phyloP scores from a whole-genome alignment of 2,888 invertebrate genomes.

The Harpalus rubripes region DNA sequence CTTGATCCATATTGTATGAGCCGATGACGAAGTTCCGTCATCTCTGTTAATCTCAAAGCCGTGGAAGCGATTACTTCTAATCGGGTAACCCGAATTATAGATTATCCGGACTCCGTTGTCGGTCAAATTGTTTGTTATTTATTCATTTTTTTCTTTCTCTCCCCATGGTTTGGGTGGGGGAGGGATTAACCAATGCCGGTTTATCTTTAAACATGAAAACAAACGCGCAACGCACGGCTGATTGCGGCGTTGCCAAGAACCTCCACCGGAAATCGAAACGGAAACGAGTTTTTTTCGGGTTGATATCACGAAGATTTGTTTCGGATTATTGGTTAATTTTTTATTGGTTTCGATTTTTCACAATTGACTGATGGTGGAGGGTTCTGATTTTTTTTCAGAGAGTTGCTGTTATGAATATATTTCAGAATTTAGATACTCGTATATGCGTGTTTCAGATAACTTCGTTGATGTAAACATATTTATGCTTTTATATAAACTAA shows the following conservation, averaged over 20 bases:
- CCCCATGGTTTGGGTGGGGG: not conserved
- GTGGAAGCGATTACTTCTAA: slow-evolving; percentile 39
- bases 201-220: slow-evolving; percentile 63
- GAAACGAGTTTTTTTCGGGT: slow-evolving; percentile 57
- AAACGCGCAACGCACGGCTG: slow-evolving; percentile 29
- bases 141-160: slow-evolving; percentile 58
- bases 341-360: slow-evolving; percentile 37
- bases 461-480: not conserved
- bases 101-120: slow-evolving; percentile 48
- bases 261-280: slow-evolving; percentile 58
- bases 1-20: slow-evolving; percentile 46
- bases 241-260: slow-evolving; percentile 45
- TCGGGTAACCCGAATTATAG: slow-evolving; percentile 50
- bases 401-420: not conserved
- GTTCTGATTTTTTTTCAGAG: not conserved
- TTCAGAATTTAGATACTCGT: not conserved
- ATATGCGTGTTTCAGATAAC: not conserved
- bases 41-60: slow-evolving; percentile 42
- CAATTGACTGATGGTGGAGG: not conserved
- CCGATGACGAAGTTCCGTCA: slow-evolving; percentile 37
- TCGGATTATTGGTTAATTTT: slow-evolving; percentile 37
- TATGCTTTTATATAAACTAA: no score
- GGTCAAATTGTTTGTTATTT: slow-evolving; percentile 61
- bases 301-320: slow-evolving; percentile 34
- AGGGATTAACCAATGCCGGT: slow-evolving; percentile 50